These are phyloP conservation scores for Chelonia mydas DNA, from an alignment of 2,797 vertebrate genomes.

Conservation along the genomic window DNA sequence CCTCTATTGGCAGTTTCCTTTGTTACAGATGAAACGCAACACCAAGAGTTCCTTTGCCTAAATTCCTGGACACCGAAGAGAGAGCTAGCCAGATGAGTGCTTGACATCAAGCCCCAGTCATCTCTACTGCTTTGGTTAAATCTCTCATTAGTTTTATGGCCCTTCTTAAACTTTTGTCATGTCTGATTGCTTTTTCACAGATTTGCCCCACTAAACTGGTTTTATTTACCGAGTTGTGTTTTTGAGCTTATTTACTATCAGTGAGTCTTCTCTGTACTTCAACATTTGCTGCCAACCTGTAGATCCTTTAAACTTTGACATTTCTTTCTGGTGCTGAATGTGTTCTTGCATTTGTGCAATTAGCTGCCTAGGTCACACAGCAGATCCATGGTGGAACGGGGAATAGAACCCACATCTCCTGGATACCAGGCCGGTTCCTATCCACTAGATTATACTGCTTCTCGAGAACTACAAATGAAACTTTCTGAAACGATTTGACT, in stretches of 20 bases:
- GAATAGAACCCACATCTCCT: background rate
- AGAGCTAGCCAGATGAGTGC: accelerated
- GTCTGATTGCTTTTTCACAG: background rate
- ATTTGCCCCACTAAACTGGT: constrained; percentile 1
- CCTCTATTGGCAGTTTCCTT: background rate
- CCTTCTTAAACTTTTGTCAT: background rate
- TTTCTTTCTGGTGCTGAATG: background rate
- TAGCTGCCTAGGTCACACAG: background rate
- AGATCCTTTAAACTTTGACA: background rate
- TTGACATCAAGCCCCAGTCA: background rate
- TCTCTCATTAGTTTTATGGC: background rate
- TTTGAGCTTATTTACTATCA: constrained; percentile 17
- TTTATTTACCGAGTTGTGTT: constrained; percentile 38
- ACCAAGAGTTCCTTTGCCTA: background rate
- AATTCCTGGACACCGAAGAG: background rate
- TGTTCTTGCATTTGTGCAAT: background rate
- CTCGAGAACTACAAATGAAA: background rate
- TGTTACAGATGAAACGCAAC: background rate
- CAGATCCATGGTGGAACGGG: background rate
- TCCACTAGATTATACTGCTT: background rate
- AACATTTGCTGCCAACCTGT: constrained; percentile 3
- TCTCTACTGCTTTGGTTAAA: background rate
- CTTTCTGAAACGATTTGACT: background rate
- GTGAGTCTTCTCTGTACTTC: constrained; percentile 9
- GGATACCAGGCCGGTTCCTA: background rate